Evolutionary conservation across 2,797 vertebrate species (phyloP).

Genomic region (Gadopsis marmoratus): DNA sequence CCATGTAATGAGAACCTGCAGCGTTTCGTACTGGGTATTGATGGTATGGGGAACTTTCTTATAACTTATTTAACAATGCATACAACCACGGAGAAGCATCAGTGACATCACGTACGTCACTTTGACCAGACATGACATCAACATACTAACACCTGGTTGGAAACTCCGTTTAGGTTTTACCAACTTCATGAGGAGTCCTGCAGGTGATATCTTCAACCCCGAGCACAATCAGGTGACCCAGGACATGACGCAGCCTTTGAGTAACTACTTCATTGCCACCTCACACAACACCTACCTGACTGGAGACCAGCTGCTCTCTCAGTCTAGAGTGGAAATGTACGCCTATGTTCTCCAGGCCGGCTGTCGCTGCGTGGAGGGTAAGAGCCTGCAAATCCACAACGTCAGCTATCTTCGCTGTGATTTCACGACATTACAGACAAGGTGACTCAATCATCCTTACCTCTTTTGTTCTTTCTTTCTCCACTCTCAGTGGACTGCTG

Average conservation of each 20-base stretch:
- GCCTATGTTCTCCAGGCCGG: slow-evolving; percentile 96
- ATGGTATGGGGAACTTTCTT: slow-evolving; percentile 84
- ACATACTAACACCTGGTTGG: slow-evolving; percentile 5
- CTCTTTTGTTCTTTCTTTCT: slow-evolving; percentile 7
- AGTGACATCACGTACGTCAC: neutral
- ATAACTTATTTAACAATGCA: neutral
- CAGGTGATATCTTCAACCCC: slow-evolving; percentile 95
- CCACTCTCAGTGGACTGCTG: slow-evolving; percentile 91
- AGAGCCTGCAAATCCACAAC: slow-evolving; percentile 56
- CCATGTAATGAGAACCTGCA: slow-evolving; percentile 92
- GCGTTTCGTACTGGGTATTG: slow-evolving; percentile 91
- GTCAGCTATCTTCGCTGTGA: neutral
- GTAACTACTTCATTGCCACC: slow-evolving; percentile 95
- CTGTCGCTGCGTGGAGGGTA: slow-evolving; percentile 96
- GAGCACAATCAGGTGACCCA: slow-evolving; percentile 92
- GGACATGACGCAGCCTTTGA: slow-evolving; percentile 94
- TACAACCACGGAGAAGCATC: neutral
- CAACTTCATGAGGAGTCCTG: slow-evolving; percentile 94
- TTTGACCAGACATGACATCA: neutral
- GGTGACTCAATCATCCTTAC: neutral
- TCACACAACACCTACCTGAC: slow-evolving; percentile 98
- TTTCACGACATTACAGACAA: slow-evolving; percentile 8
- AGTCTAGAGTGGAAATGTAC: slow-evolving; percentile 96
- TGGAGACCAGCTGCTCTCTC: slow-evolving; percentile 96
- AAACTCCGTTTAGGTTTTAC: slow-evolving; percentile 89